Percentiles rank a stretch among this genome's conserved stretches.
These are phyloP conservation scores for Grammatotria lemairii DNA, from an alignment of 2,113 vertebrate genomes.

Conservation along the genomic window DNA sequence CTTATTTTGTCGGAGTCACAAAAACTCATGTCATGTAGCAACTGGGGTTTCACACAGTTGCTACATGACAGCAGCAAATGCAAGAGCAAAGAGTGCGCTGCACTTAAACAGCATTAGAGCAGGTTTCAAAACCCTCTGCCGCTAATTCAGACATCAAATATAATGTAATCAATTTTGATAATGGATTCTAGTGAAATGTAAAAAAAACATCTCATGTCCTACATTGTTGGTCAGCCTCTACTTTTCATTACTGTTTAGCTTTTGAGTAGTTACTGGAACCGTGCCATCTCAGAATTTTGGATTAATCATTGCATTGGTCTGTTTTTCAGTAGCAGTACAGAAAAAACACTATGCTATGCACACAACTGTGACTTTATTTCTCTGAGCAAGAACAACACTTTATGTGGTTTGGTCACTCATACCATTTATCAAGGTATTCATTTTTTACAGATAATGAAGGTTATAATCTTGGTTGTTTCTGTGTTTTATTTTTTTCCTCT, in stretches of 20 bases:
- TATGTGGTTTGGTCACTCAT: neutral
- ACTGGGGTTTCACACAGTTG: neutral
- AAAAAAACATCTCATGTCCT: neutral
- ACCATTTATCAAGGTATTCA: constrained; percentile 1
- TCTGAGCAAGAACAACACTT: neutral
- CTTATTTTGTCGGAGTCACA: neutral
- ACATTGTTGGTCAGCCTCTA: neutral
- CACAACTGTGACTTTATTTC: neutral
- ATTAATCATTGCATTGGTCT: neutral
- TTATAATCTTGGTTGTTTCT: neutral
- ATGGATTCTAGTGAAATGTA: neutral
- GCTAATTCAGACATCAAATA: neutral
- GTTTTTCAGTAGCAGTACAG: neutral
- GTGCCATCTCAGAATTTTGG: neutral
- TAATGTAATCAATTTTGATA: neutral
- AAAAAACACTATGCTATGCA: neutral
- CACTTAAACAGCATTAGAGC: neutral
- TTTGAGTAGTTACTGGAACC: neutral
- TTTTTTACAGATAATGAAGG: neutral
- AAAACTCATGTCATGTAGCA: neutral
- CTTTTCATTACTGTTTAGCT: neutral
- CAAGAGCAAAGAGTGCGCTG: neutral
- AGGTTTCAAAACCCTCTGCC: neutral
- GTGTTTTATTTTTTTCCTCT: neutral
- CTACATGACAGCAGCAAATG: neutral